Percentiles rank a stretch among this genome's conserved stretches.
phyloP scores from a whole-genome alignment of 53 echinoderm and acorn worm genomes.

The Hippasteria phrygiana region DNA sequence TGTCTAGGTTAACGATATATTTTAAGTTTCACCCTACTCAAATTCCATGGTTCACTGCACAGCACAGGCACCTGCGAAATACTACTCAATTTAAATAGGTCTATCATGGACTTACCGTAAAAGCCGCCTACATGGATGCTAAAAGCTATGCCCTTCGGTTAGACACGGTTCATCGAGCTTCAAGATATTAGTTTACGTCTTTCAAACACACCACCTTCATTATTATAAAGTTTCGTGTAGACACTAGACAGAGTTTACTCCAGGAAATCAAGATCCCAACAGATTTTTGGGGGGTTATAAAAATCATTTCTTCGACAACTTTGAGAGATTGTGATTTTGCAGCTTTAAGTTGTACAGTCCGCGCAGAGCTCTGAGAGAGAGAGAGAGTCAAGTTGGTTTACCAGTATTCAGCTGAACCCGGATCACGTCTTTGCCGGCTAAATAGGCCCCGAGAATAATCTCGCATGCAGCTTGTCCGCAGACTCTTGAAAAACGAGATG shows the following conservation, averaged over 20 bases:
- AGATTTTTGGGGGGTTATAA: too few relatives aligned
- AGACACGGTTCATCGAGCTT: background rate
- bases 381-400: background rate
- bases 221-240: too few relatives aligned
- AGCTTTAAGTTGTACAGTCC: too few relatives aligned
- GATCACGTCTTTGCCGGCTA: background rate
- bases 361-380: too few relatives aligned
- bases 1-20: background rate
- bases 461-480: background rate
- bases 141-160: background rate
- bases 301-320: too few relatives aligned
- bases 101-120: background rate
- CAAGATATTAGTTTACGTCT: background rate
- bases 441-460: background rate
- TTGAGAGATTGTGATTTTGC: too few relatives aligned
- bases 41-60: background rate
- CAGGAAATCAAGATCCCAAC: too few relatives aligned
- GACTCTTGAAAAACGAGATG: slow-evolving; percentile 55
- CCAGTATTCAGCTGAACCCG: background rate
- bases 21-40: background rate
- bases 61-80: background rate
- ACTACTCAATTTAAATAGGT: background rate
- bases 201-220: too few relatives aligned
- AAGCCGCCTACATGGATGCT: slow-evolving; percentile 19
- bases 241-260: too few relatives aligned